Base-by-base conservation (phyloP, 1,140 invertebrate species). In the Plutomurus gul region DNA sequence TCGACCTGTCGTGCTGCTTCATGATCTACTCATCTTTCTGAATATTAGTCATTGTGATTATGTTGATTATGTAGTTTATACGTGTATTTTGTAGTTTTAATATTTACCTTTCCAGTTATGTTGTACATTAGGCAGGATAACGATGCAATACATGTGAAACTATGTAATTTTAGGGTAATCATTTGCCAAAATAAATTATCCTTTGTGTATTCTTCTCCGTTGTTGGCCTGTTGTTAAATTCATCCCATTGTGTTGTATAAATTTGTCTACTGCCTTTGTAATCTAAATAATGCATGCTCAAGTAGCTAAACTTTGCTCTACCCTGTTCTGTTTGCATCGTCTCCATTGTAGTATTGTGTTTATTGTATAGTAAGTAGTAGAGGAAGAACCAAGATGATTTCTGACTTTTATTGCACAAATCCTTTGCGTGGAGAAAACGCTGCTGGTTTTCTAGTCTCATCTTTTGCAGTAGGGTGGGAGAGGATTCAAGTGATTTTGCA, bases 131-230 rank as follows among this genome's bases (percentile, higher is more conserved):
- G 56, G 56, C 30, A 65, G 27, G 56, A 65, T 65, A 65, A 65
- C 30, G 56, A 65, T 65, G 27, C 22, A 3, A 65, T 27, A 30
- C 30, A 65, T 65, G 56, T 33, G 56, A 25, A 65, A 65, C 56
- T 65, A 65, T 65, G 56, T 65, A 65, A 65, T 65, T 65, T 65
- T 65, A 65, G 56, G 56, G 56, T 65, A 65, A 65, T 65, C 56
- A 65, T 65, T 65, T 65, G 56, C 56, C 56, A 65, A 65, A 65
- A 65, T 65, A 65, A 65, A 65, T 65, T 65, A 65, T 65, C 56
- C 56, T 65, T 65, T 65, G 56, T 65, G 56, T 65, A 65, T 65
- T 65, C 56, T 65, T 65, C 30, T 65, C 27, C 18, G 8, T 65
- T 65, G 30, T 65, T 20, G 18, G 49, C 49, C 27, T 51, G 18